Evolutionary conservation across 2,797 vertebrate genomes (phyloP), one percentile per base, ranked within the genome.

Genomic region (Brachyalestes nurse): DNA sequence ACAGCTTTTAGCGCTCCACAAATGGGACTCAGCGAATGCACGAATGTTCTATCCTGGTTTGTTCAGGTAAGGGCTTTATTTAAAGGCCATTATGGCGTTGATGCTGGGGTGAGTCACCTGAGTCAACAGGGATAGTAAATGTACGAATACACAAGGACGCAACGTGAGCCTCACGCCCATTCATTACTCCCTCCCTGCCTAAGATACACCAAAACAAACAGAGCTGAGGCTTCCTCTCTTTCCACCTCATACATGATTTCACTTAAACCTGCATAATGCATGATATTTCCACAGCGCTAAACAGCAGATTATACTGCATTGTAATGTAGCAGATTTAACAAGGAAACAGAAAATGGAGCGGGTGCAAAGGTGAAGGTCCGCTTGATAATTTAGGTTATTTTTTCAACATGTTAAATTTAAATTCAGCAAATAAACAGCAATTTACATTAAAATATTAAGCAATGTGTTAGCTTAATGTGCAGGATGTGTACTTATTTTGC

Each of bases 181-280:
- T 85, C 70, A 86, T 79, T 74, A 28, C 83, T 74, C 51, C 51
- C 53, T 79, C 77, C 69, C 74, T 75, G 65, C 58, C 51, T 14
- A 40, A 64, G 81, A 72, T 75, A 86, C 86, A 78, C 85, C 85
- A 86, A 84, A 83, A 83, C 83, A 87, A 87, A 87, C 86, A 87
- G 69, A 82, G 72, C 28, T 47, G 69, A 28, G 16, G 25, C 47
- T 76, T 78, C 19, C 8, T 73, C 38, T 13, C 1, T 12, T 23
- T 40, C n/a, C 17, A 0, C 61, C 67, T 1, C 58, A n/a, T 60
- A 49, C 42, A 57, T 10, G 40, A 45, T 69, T 67, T 67, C 23
- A 78, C 25, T 57, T 40, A 65, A 86, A 85, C 6, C 60, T 16
- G 13, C 12, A 62, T 13, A 25, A 16, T 7, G 16, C 4, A 28